Conservation (phyloP, 2,888 invertebrate species). For the Iselma pallidipennis region DNA sequence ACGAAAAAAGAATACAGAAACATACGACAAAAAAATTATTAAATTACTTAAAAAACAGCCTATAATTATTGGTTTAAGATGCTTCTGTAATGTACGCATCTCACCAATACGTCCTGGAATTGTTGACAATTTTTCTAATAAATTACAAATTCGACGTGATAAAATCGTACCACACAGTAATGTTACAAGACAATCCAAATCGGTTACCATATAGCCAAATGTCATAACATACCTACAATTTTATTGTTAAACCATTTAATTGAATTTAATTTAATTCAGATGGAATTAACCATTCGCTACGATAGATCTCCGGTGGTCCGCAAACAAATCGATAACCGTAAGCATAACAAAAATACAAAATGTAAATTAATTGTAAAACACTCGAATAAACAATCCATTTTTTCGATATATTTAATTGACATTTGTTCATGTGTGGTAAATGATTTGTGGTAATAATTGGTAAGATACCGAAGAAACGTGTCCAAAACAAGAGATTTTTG, state of each 20-base stretch:
- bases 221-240: constrained; percentile 9
- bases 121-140: not conserved
- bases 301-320: not conserved
- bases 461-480: not conserved
- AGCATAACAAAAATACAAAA: not conserved
- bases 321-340: not conserved
- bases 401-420: not conserved
- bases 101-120: not conserved
- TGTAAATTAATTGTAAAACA: not conserved
- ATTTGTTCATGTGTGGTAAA: not conserved
- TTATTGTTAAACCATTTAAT: too few species aligned
- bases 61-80: not conserved
- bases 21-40: not conserved
- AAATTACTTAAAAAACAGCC: not conserved
- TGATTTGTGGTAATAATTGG: not conserved
- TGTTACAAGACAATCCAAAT: constrained; percentile 1
- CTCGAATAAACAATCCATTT: constrained; percentile 1
- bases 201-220: constrained; percentile 6
- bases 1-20: not conserved
- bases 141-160: not conserved
- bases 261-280: not conserved
- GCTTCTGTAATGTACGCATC: not conserved
- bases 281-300: not conserved
- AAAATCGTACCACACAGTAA: not conserved
- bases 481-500: not conserved